These are phyloP conservation scores for Hiodon alosoides DNA, from an alignment of 2,113 vertebrate species.

Conservation along the genomic window DNA sequence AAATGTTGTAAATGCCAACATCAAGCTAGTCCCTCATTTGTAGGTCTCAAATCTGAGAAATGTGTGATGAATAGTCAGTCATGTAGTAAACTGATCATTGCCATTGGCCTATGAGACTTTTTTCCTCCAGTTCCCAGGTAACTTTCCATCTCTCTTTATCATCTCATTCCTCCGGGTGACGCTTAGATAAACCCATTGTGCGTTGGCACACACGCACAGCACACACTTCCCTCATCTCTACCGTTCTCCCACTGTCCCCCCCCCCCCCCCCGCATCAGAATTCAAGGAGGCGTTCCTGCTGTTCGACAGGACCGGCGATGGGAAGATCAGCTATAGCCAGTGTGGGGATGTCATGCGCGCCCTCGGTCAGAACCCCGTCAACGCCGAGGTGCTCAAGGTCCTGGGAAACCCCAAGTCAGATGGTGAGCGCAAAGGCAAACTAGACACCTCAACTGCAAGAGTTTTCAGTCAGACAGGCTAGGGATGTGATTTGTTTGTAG, in stretches of 20 bases:
- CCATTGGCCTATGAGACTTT: too few species aligned
- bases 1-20: too few species aligned
- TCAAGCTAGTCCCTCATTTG: too few species aligned
- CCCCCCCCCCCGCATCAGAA: constrained; percentile 58
- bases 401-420: constrained; percentile 90
- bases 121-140: too few species aligned
- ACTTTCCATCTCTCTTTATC: too few species aligned
- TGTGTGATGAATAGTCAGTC: too few species aligned
- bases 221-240: constrained; percentile 7
- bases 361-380: constrained; percentile 90
- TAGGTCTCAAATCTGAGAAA: too few species aligned
- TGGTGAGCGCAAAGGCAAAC: constrained; percentile 60
- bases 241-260: not conserved
- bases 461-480: not conserved
- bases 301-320: constrained; percentile 87
- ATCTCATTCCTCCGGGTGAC: too few species aligned
- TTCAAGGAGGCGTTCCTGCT: constrained; percentile 93
- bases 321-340: constrained; percentile 82
- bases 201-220: not conserved
- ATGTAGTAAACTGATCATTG: too few species aligned
- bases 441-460: too few species aligned
- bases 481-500: too few species aligned
- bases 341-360: constrained; percentile 91
- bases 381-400: constrained; percentile 91
- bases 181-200: too few species aligned